Evolutionary conservation across 1,140 invertebrate species (phyloP), one percentile per base, ranked within the genome.

Genomic region (Papilio helenus): DNA sequence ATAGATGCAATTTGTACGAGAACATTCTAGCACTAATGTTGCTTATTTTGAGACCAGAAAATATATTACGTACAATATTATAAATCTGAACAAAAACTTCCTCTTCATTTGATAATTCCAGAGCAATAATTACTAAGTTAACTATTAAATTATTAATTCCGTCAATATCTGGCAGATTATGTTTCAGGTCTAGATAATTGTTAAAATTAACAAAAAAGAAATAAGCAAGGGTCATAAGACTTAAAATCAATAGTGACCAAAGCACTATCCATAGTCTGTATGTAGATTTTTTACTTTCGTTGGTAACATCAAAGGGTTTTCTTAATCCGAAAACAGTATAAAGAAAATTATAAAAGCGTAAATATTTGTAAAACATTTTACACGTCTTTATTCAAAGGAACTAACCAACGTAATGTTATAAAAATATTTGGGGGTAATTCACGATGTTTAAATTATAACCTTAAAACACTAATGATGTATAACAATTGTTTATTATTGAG

Each of bases 341-440:
- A 49, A 92, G 58, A 16, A 79, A 85, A 76, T 85, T 90, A 65
- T 88, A 90, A 55, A 81, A 73, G 2, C 80, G 58, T 51, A 91
- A 88, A 83, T 90, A 86, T 29, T 79, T 46, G 72, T 91, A 90
- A 79, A 91, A 86, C 91, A 90, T 92, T 80, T 81, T 81, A 61
- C 14, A 49, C 73, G 26, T 72, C 42, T 71, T 71, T 29, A 74
- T 26, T 74, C 10, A 72, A 73, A 49, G 5, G 8, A 42, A 44
- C 26, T 34, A 73, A 29, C 23, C 26, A 68, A 68, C 26, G 14
- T 16, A 68, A 12, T 68, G 61, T 68, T 29, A 29, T 34, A 18
- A 68, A 34, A 68, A 29, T 16, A 5, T 34, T 29, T 65, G 3
- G 29, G 1, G 12, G 26, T 1, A 2, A 29, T 68, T 29, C 12